Evolutionary conservation across 2,888 invertebrate genomes (phyloP), one percentile per base, ranked within the genome.

Genomic region (Rhingia campestris): DNA sequence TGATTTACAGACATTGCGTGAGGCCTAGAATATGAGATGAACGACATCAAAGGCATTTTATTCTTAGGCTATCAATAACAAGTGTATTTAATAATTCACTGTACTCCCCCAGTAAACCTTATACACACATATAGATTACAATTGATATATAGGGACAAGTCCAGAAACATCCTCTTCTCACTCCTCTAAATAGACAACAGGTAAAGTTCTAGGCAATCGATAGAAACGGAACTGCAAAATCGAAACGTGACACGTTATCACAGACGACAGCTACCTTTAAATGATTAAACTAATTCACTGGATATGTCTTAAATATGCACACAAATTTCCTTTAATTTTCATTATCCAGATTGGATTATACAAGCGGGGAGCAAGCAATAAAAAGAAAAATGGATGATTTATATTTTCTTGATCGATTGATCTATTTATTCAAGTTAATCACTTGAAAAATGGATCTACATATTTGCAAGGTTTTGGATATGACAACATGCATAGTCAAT

Each of bases 81-180:
- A n/a, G 35, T 9, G 33, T 35, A 47, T 33, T 61, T 45, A 61
- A 45, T 61, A 61, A 61, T 61, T 45, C 61, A 33, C 33, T 32
- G 0, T 33, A 47, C 35, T 14, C 33, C 39, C 1, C 2, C 22
- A 22, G 22, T 22, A 22, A 22, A 22, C 22, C 22, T 22, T 22
- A 22, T 22, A 22, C 22, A 22, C 22, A 2, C 22, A 1, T 2
- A 2, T 2, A 22, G 22, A 22, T 22, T 2, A 1, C 22, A 22
- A 22, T 22, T 22, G 22, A 22, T 22, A 22, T 22, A 22, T 22
- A 22, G 22, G 22, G 22, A 22, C 22, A 22, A 22, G 58, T 39
- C 41, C 41, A 37, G 30, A 0, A 58, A 58, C 30, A 41, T 39
- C 39, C 6, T n/a, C 58, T 10, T 30, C 39, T 58, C 58, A 41